phyloP scores from a whole-genome alignment of 1,140 invertebrate genomes.

The Carcinoscorpius rotundicauda region DNA sequence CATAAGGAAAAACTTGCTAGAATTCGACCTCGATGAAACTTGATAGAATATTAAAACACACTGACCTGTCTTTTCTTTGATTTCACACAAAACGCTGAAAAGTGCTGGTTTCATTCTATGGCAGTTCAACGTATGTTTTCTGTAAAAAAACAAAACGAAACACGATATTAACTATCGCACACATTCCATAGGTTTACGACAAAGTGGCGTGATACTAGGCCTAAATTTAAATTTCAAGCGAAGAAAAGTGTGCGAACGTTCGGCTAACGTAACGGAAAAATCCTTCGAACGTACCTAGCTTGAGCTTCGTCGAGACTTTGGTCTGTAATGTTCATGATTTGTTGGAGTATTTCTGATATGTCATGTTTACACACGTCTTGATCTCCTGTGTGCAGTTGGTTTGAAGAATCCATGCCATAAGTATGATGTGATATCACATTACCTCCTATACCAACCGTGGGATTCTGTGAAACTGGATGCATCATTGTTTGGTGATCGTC shows the following conservation, averaged over 20 bases:
- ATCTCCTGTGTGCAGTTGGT: conserved; percentile 41
- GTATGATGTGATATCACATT: conserved; percentile 32
- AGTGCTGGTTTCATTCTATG: conserved; percentile 92
- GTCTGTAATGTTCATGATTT: conserved; percentile 98
- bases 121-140: conserved; percentile 87
- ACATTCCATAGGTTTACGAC: too few species aligned
- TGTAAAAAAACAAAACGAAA: conserved; percentile 30
- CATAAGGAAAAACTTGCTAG: too few species aligned
- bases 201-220: too few species aligned
- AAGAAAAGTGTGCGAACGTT: too few species aligned
- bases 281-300: conserved; percentile 51
- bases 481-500: conserved; percentile 35
- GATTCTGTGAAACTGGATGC: conserved; percentile 37
- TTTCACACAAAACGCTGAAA: conserved; percentile 91
- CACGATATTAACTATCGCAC: too few species aligned
- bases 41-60: conserved; percentile 15
- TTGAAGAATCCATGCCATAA: conserved; percentile 26
- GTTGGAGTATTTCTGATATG: conserved; percentile 58
- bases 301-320: conserved; percentile 96
- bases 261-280: too few species aligned
- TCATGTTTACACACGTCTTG: conserved; percentile 34
- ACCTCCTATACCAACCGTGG: conserved; percentile 32
- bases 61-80: conserved; percentile 94
- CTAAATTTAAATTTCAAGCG: too few species aligned
- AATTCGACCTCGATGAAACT: too few species aligned